Conservation (phyloP, 2,797 vertebrate species). For the Ctenopoma multispine region DNA sequence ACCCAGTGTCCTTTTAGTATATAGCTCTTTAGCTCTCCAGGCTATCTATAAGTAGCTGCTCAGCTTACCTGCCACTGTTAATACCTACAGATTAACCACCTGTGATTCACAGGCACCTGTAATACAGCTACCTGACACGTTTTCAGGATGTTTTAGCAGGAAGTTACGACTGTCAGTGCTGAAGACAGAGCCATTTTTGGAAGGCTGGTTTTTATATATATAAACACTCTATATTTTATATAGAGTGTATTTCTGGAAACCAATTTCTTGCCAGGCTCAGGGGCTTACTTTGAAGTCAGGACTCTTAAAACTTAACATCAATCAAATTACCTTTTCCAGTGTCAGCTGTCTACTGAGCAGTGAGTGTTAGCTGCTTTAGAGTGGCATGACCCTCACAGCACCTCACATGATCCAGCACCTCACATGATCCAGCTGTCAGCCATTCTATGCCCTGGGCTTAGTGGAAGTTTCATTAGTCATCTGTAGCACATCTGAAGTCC, state of each 20-base stretch:
- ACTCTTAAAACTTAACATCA: constrained; percentile 31
- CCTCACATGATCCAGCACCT: constrained; percentile 38
- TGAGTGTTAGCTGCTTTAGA: constrained; percentile 22
- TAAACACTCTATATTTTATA: too few species aligned
- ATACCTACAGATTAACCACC: constrained; percentile 82
- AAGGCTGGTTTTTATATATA: too few species aligned
- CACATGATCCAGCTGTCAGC: constrained; percentile 47
- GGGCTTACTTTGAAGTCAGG: constrained; percentile 29
- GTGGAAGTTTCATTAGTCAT: constrained; percentile 11
- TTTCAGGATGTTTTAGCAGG: constrained; percentile 63
- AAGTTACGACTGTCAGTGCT: constrained; percentile 2
- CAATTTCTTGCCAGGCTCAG: neutral
- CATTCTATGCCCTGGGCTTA: constrained; percentile 34
- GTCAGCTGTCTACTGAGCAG: constrained; percentile 30
- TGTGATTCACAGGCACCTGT: constrained; percentile 70
- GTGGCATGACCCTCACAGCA: constrained; percentile 40
- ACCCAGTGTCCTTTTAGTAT: constrained; percentile 64
- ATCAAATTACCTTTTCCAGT: constrained; percentile 26
- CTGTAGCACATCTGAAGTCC: constrained; percentile 4
- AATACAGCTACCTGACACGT: constrained; percentile 69
- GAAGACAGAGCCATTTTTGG: neutral
- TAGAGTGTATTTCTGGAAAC: neutral
- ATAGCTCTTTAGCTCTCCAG: constrained; percentile 73
- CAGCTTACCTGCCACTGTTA: constrained; percentile 82
- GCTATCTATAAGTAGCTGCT: constrained; percentile 80